A percentile compares a stretch with the other conserved stretches of the same genome.
Conservation (phyloP, 2,113 vertebrate genomes). For the Zosterops japonicus region DNA sequence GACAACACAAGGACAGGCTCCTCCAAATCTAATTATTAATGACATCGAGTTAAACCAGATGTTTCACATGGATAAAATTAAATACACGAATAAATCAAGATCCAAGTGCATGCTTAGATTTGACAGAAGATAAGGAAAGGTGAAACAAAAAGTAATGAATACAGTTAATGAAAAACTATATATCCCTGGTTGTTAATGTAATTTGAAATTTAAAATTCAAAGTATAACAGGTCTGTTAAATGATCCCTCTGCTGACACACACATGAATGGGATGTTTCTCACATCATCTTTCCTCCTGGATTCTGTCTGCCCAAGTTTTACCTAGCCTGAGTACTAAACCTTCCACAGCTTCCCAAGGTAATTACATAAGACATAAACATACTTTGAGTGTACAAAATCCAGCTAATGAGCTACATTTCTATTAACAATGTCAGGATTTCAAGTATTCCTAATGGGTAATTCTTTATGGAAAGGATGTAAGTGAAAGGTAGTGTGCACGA, state of each 20-base stretch:
- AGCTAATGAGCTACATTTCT: not conserved
- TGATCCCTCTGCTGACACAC: not conserved
- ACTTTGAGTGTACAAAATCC: not conserved
- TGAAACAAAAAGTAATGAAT: slow-evolving; percentile 41
- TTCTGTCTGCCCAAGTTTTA: not conserved
- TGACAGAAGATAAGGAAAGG: slow-evolving; percentile 35
- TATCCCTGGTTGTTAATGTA: not conserved
- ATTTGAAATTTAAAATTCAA: slow-evolving; percentile 1
- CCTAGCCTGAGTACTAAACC: not conserved
- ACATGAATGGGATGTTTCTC: not conserved
- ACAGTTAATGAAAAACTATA: slow-evolving; percentile 1
- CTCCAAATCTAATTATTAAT: slow-evolving; percentile 40
- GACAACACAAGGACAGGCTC: not conserved
- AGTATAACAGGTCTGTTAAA: not conserved
- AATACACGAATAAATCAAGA: slow-evolving; percentile 44
- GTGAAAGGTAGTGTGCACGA: not conserved
- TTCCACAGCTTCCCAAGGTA: not conserved
- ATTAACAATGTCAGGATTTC: not conserved
- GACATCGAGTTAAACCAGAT: slow-evolving; percentile 37
- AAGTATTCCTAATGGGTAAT: not conserved
- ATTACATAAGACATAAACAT: not conserved
- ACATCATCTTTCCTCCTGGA: not conserved
- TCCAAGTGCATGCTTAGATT: not conserved
- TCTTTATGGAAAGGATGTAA: not conserved
- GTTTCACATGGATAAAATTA: slow-evolving; percentile 62